A percentile compares a stretch with the other conserved stretches of the same genome.
Evolutionary conservation across 2,797 vertebrate species (phyloP).

Genomic region (Chloroceryle amazona): DNA sequence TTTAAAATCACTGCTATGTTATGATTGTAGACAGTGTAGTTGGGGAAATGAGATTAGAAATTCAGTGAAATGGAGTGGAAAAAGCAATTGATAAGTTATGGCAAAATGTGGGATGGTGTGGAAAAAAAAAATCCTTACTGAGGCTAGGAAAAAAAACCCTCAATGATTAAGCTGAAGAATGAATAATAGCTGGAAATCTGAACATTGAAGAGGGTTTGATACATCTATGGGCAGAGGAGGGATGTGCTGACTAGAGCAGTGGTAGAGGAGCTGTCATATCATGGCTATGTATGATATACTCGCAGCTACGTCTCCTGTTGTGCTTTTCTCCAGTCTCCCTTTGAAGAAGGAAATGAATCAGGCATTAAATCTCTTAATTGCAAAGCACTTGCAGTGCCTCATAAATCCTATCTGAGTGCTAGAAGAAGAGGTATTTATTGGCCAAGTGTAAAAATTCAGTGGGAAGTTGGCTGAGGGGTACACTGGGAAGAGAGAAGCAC

Average conservation of each 20-base stretch:
- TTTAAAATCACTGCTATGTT: constrained; percentile 69
- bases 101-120: constrained; percentile 63
- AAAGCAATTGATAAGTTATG: constrained; percentile 70
- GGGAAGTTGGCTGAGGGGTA: background rate
- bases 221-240: constrained; percentile 1
- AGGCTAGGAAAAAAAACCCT: background rate
- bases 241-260: constrained; percentile 27
- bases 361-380: constrained; percentile 63
- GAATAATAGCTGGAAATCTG: constrained; percentile 22
- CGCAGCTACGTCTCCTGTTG: background rate
- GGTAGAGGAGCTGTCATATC: background rate
- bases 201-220: constrained; percentile 11
- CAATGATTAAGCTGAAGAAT: constrained; percentile 46
- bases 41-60: constrained; percentile 75
- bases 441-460: constrained; percentile 3
- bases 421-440: constrained; percentile 31
- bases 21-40: constrained; percentile 63
- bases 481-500: background rate
- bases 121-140: constrained; percentile 55
- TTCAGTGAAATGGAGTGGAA: constrained; percentile 77
- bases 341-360: constrained; percentile 32
- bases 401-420: constrained; percentile 3
- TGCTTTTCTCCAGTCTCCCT: background rate
- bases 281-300: constrained; percentile 18
- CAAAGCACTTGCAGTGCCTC: constrained; percentile 11